A percentile compares a stretch with the other conserved stretches of the same genome.
Evolutionary conservation across 2,888 invertebrate genomes (phyloP).

Genomic region (Coenonympha arcania): DNA sequence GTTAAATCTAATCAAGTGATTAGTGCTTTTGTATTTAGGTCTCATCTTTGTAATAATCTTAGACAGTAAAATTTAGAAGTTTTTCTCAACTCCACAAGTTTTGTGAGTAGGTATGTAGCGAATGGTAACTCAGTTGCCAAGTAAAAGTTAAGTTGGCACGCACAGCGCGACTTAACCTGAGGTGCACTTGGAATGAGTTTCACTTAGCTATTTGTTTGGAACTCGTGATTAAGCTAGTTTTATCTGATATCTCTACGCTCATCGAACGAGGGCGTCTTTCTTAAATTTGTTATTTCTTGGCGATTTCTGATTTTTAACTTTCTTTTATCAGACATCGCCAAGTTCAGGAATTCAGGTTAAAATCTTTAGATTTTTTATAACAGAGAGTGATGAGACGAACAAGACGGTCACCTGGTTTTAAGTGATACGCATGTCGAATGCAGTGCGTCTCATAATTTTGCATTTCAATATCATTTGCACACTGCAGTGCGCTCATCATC

Average conservation of each 20-base stretch:
- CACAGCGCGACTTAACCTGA: constrained; percentile 26
- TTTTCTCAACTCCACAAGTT: not conserved
- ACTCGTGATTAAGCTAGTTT: constrained; percentile 28
- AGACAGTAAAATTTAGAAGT: not conserved
- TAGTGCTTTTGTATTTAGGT: too few species aligned
- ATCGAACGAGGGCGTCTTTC: not conserved
- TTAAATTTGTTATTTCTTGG: constrained; percentile 4
- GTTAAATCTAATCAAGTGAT: too few species aligned
- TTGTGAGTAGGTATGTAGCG: not conserved
- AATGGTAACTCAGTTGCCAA: constrained; percentile 14
- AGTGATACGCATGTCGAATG: too few species aligned
- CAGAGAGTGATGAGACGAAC: too few species aligned
- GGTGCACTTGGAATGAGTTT: constrained; percentile 29
- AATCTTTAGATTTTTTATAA: too few species aligned
- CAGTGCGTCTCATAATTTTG: too few species aligned
- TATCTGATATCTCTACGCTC: constrained; percentile 18
- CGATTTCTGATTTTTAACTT: too few species aligned
- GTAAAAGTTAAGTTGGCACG: constrained; percentile 23
- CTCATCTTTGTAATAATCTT: not conserved
- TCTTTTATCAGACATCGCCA: too few species aligned
- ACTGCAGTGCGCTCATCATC: too few species aligned
- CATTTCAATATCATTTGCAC: too few species aligned
- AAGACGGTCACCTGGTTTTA: too few species aligned
- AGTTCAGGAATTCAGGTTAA: too few species aligned
- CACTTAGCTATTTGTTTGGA: constrained; percentile 28